Evolutionary conservation across 2,797 vertebrate species (phyloP).

Genomic region (Notoglanidium macrostoma): DNA sequence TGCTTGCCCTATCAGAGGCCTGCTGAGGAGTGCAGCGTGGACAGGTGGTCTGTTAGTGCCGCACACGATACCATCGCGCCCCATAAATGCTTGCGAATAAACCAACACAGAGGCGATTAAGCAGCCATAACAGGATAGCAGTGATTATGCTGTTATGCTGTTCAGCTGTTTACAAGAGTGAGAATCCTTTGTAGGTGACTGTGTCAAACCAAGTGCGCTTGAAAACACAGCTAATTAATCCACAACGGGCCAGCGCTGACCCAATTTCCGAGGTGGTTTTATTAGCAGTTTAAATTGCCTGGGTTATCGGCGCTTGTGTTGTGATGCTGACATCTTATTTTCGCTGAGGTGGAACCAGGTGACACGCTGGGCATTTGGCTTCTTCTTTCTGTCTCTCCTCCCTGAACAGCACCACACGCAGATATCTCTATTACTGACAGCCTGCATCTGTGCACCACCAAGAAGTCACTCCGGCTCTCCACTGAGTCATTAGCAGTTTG

Average conservation of each 20-base stretch:
- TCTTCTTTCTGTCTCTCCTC: conserved; percentile 17
- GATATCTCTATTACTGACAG: conserved; percentile 78
- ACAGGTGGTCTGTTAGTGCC: conserved; percentile 52
- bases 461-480: conserved; percentile 67
- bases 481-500: conserved; percentile 76
- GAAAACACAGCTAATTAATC: conserved; percentile 80
- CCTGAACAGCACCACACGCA: conserved; percentile 75
- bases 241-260: conserved; percentile 68
- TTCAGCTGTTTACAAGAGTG: conserved; percentile 39
- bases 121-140: conserved; percentile 40
- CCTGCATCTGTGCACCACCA: too few relatives aligned
- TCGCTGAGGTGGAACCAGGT: conserved; percentile 42
- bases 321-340: conserved; percentile 48
- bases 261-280: conserved; percentile 60
- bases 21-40: conserved; percentile 40
- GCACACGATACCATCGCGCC: conserved; percentile 35
- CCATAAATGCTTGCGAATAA: conserved; percentile 45
- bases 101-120: conserved; percentile 43
- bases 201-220: conserved; percentile 67
- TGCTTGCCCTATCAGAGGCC: conserved; percentile 38
- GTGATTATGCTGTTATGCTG: conserved; percentile 13
- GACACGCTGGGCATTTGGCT: conserved; percentile 65
- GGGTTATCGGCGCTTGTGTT: conserved; percentile 65
- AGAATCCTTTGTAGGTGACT: conserved; percentile 53
- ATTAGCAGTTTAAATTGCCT: conserved; percentile 79